Evolutionary conservation across 2,113 vertebrate species (phyloP), one percentile per base, ranked within the genome.

Genomic region (Neogobius melanostomus): DNA sequence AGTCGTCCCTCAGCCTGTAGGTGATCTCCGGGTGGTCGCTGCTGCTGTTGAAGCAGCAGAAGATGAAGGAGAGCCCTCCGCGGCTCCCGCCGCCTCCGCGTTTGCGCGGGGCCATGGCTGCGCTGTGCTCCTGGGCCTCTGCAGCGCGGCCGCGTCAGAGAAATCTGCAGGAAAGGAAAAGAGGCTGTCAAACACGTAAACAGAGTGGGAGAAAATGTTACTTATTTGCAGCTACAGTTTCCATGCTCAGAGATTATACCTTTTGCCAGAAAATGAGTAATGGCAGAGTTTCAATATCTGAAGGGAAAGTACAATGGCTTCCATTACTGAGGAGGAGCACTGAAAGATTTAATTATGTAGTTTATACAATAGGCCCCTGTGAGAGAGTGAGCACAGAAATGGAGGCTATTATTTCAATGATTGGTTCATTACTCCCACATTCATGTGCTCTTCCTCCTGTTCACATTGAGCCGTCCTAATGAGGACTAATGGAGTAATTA

Each of bases 21-120:
- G 97, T 99, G 93, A 99, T 99, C 94, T 99, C 97, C 0, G 96
- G 97, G 80, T 97, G 97, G 80, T 99, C 97, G 0, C 87, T 97
- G 90, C 93, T 97, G 90, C 93, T 94, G 84, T 95, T 95, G 85
- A 98, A 98, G 92, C 97, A 99, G 93, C 97, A 99, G 90, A 98
- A 98, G 90, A 99, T 93, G 90, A 97, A 97, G 46, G 96, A 98
- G 78, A 95, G 91, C 61, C 96, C 95, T 11, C 96, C 84, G 21
- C 94, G 28, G 66, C 87, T 8, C 68, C 84, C 57, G 2, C 94
- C 91, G 66, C 96, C 54, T 14, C 93, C 92, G 71, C 96, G 95
- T 88, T 99, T 99, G 77, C 97, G 94, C 21, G 96, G 97, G 63
- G 97, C 95, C 97, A 99, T 99, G 92, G 91, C 83, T 89, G 85